Evolutionary conservation across 2,888 invertebrate genomes (phyloP).

Genomic region (Tetragnatha montana): DNA sequence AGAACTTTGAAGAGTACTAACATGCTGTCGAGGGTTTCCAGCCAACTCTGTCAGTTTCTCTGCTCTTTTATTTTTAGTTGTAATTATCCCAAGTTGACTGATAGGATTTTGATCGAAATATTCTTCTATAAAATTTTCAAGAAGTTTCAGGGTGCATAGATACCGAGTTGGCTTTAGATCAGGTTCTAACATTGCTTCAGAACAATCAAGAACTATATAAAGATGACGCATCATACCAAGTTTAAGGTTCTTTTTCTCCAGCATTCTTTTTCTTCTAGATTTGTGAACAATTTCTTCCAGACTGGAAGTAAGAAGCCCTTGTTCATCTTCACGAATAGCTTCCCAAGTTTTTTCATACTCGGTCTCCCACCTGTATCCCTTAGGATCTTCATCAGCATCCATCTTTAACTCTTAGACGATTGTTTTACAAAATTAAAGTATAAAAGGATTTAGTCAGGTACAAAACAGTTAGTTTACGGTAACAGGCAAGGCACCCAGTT

Average conservation of each 20-base stretch:
- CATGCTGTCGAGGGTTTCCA: conserved; percentile 80
- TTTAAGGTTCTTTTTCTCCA: conserved; percentile 82
- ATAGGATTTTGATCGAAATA: conserved; percentile 99
- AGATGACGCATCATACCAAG: conserved; percentile 98
- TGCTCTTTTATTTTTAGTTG: conserved; percentile 93
- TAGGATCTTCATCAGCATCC: conserved; percentile 89
- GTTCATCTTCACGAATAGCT: conserved; percentile 96
- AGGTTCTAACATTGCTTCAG: conserved; percentile 94
- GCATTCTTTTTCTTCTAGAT: conserved; percentile 82
- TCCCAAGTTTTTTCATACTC: conserved; percentile 98
- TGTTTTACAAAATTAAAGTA: not conserved
- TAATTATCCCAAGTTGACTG: conserved; percentile 94
- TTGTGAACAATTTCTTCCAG: conserved; percentile 94
- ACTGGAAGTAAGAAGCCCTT: conserved; percentile 91
- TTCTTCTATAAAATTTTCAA: conserved; percentile 95
- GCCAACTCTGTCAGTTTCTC: conserved; percentile 93
- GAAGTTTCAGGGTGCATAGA: conserved; percentile 89
- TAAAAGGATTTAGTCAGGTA: not conserved
- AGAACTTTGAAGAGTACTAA: conserved; percentile 76
- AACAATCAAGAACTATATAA: conserved; percentile 92
- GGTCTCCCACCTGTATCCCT: conserved; percentile 95
- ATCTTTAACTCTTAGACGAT: conserved; percentile 76
- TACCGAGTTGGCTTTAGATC: conserved; percentile 96
- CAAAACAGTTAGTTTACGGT: not conserved
- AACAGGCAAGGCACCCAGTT: not conserved